These are phyloP conservation scores for Kryptolebias marmoratus DNA, from an alignment of 2,113 vertebrate genomes.

Conservation along the genomic window DNA sequence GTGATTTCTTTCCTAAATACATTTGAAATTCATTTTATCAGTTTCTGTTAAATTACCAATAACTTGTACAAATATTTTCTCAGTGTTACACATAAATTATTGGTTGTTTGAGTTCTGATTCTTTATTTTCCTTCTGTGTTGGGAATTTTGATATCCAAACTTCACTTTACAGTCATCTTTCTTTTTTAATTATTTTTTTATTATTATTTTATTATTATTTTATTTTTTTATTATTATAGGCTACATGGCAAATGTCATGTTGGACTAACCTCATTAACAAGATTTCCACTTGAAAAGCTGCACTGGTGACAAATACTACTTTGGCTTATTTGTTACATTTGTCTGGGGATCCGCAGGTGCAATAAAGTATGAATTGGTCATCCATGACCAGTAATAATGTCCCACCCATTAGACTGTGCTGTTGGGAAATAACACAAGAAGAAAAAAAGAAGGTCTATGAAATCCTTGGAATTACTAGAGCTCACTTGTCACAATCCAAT, in stretches of 20 bases:
- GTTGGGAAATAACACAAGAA: constrained; percentile 65
- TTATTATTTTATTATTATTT: too few species aligned
- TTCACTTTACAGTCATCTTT: neutral
- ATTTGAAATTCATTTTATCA: too few species aligned
- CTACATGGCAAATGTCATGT: neutral
- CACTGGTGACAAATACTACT: constrained; percentile 21
- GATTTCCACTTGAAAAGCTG: constrained; percentile 4
- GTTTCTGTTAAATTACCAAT: too few species aligned
- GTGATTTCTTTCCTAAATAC: too few species aligned
- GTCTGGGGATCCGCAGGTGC: constrained; percentile 35
- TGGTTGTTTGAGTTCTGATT: constrained; percentile 13
- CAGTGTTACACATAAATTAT: neutral
- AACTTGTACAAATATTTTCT: neutral
- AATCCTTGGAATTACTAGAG: constrained; percentile 61
- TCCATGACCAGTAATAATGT: constrained; percentile 58
- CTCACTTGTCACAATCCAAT: constrained; percentile 75
- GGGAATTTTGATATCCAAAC: constrained; percentile 15
- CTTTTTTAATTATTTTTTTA: too few species aligned
- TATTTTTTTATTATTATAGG: neutral
- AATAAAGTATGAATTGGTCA: constrained; percentile 58
- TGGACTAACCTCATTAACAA: constrained; percentile 6
- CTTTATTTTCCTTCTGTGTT: constrained; percentile 10
- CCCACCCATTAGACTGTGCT: constrained; percentile 44
- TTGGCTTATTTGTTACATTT: constrained; percentile 37
- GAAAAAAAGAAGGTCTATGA: constrained; percentile 39